Base-by-base conservation (phyloP, 2,888 invertebrate species). In the Phengaris alcon region DNA sequence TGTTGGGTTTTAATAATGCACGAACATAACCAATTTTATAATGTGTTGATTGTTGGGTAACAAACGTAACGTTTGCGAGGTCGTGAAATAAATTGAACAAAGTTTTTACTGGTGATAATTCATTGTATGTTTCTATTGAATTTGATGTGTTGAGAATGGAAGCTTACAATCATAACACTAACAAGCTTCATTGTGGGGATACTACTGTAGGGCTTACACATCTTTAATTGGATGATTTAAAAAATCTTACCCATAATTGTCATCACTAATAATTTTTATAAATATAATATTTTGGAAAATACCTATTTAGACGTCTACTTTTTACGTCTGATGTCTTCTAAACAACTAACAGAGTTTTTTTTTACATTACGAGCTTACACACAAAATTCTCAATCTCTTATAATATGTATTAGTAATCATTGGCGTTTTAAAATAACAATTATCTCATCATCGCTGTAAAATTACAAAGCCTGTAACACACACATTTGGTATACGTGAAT, bases 11-110 rank as follows among this genome's bases (percentile, higher is more conserved):
- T 76, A 76, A 76, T 75, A 70, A 74, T 68, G 68, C 78, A 78
- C 78, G 77, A 75, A 77, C 55, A 77, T 76, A 80, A 76, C 70
- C 74, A 73, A 73, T 74, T 79, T 78, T 77, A 79, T 78, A 75
- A 73, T 22, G 77, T 78, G 78, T 79, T 79, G 79, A 78, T 79
- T 78, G 80, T 79, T 75, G 75, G 73, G 73, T 59, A 64, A 64
- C 64, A 64, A 64, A 64, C 64, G 12, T 64, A 64, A 44, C 64
- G 44, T 35, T 64, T 7, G 64, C 73, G 74, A 74, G 77, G 78
- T 80, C 80, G 78, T 81, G 82, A 80, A 80, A 82, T 78, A 80
- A 82, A 78, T 78, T 80, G 80, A 83, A 83, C 82, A 82, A 84
- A 84, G 77, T 76, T 77, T 77, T 79, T 80, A 79, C 77, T 76